Conservation (phyloP, 2,888 invertebrate species). For the Proisotoma minuta region DNA sequence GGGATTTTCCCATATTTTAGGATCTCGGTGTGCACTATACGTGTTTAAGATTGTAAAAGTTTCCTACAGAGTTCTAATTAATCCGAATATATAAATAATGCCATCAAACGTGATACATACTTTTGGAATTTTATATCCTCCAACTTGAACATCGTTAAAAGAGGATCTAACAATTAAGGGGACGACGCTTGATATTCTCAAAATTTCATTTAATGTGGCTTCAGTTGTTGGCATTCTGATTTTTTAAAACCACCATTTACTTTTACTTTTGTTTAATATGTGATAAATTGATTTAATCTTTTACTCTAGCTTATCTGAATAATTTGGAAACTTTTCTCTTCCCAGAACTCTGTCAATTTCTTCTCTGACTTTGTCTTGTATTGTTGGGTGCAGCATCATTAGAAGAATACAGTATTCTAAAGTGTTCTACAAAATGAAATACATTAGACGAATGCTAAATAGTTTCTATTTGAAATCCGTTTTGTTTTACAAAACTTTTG, state of each 20-base stretch:
- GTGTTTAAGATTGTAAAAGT: not conserved
- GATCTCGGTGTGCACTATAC: slow-evolving; percentile 18
- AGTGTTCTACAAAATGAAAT: too few relatives aligned
- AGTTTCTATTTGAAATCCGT: too few relatives aligned
- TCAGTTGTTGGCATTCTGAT: slow-evolving; percentile 36
- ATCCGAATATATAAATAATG: not conserved
- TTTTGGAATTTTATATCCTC: slow-evolving; percentile 26
- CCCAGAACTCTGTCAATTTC: slow-evolving; percentile 36
- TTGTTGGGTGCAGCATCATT: slow-evolving; percentile 31
- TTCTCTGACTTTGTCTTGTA: slow-evolving; percentile 25
- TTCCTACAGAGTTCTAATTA: not conserved
- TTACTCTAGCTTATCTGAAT: slow-evolving; percentile 25
- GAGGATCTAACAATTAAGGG: slow-evolving; percentile 22
- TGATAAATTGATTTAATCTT: not conserved
- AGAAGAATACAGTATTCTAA: slow-evolving; percentile 33
- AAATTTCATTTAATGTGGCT: slow-evolving; percentile 32
- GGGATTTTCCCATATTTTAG: slow-evolving; percentile 31
- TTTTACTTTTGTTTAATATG: not conserved
- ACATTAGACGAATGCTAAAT: too few relatives aligned
- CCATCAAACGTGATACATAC: slow-evolving; percentile 8
- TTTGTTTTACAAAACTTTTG: too few relatives aligned
- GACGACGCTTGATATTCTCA: slow-evolving; percentile 22
- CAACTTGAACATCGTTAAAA: slow-evolving; percentile 10
- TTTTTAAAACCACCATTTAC: not conserved
- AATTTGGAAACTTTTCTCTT: slow-evolving; percentile 17